Evolutionary conservation across 2,797 vertebrate genomes (phyloP).

Genomic region (Poecilia gillii): DNA sequence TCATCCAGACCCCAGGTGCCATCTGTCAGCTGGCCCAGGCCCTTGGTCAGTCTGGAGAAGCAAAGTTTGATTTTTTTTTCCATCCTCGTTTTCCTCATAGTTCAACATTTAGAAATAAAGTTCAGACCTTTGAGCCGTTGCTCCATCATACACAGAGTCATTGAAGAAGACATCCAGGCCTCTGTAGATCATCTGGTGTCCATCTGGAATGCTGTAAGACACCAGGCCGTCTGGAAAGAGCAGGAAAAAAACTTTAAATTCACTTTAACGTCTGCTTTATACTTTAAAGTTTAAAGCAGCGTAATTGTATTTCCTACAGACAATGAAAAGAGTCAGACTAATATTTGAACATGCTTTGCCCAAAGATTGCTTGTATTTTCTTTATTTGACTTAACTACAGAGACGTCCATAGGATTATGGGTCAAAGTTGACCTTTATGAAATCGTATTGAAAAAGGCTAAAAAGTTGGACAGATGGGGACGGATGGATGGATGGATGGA

Average conservation of each 20-base stretch:
- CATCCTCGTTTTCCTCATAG: background rate
- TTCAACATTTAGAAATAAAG: background rate
- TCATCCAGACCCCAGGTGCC: conserved; percentile 94
- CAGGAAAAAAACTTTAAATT: conserved; percentile 19
- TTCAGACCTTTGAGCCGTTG: conserved; percentile 86
- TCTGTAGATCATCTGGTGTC: conserved; percentile 90
- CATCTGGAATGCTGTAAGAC: conserved; percentile 90
- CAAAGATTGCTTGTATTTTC: background rate
- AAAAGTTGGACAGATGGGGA: background rate
- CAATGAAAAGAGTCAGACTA: background rate
- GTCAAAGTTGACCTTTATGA: background rate
- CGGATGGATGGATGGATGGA: background rate
- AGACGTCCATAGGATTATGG: too few relatives aligned
- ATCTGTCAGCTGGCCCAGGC: conserved; percentile 93
- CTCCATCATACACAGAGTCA: conserved; percentile 94
- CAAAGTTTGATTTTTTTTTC: background rate
- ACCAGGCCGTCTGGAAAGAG: conserved; percentile 88
- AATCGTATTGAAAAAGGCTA: background rate
- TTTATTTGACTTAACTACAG: too few relatives aligned
- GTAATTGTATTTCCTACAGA: background rate
- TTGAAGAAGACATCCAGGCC: conserved; percentile 89
- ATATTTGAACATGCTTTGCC: background rate
- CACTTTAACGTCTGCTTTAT: background rate
- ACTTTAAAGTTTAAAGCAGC: too few relatives aligned
- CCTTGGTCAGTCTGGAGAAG: conserved; percentile 86